Conservation (phyloP, 2,888 invertebrate species). For the Drosophila longiperda region DNA sequence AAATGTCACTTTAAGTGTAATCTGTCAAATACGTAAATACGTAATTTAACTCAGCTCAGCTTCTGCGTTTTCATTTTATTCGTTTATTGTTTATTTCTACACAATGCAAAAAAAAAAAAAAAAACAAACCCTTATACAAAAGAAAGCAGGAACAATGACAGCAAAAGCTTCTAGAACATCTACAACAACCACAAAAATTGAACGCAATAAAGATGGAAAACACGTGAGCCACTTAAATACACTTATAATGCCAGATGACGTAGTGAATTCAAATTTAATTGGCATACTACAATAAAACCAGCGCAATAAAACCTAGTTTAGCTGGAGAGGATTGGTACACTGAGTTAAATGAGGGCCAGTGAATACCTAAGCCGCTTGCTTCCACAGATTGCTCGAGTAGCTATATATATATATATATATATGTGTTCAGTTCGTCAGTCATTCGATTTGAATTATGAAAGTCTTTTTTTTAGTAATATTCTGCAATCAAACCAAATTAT, state of each 20-base stretch:
- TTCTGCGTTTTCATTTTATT: constrained; percentile 19
- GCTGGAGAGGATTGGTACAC: not conserved
- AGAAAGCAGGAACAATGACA: constrained; percentile 56
- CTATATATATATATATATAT: not conserved
- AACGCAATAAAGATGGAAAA: constrained; percentile 28
- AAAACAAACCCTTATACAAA: constrained; percentile 44
- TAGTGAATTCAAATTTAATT: constrained; percentile 4
- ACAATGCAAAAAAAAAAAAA: constrained; percentile 36
- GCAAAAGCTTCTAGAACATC: constrained; percentile 42
- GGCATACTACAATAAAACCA: constrained; percentile 1
- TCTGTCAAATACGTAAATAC: not conserved
- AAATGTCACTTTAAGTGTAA: not conserved
- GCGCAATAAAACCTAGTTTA: constrained; percentile 18
- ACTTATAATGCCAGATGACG: constrained; percentile 10
- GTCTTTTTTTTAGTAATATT: not conserved
- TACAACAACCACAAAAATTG: constrained; percentile 7
- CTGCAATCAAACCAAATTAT: not conserved
- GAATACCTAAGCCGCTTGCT: not conserved
- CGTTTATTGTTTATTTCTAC: constrained; percentile 48
- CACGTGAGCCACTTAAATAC: constrained; percentile 12
- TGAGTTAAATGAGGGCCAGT: not conserved
- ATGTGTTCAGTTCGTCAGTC: not conserved
- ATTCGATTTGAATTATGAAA: not conserved
- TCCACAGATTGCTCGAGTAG: not conserved
- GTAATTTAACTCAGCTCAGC: not conserved